phyloP scores from a whole-genome alignment of 2,113 vertebrate genomes.

The Colinus virginianus region DNA sequence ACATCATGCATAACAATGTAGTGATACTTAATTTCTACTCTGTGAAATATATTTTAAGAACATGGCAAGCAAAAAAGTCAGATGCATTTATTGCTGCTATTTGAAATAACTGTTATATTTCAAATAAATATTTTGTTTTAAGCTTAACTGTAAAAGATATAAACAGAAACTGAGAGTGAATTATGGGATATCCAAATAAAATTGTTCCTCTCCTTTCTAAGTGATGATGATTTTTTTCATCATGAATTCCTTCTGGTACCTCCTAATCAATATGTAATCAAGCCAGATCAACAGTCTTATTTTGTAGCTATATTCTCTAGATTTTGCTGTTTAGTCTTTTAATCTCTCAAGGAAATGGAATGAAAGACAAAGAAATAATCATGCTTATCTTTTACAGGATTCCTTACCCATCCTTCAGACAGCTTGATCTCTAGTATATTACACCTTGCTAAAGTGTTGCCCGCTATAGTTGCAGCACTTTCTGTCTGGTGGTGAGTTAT shows the following conservation, averaged over 20 bases:
- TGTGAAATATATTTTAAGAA: not conserved
- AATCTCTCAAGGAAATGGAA: not conserved
- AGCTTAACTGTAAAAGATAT: not conserved
- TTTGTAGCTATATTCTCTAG: not conserved
- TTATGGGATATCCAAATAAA: not conserved
- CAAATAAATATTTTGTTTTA: not conserved
- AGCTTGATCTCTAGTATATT: not conserved
- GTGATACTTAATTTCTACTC: slow-evolving; percentile 18
- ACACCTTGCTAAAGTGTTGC: not conserved
- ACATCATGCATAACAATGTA: slow-evolving; percentile 52
- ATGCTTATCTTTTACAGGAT: not conserved
- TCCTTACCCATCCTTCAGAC: not conserved
- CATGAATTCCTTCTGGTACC: not conserved
- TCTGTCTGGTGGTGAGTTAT: not conserved
- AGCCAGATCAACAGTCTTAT: not conserved
- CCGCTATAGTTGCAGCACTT: not conserved
- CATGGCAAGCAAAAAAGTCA: not conserved
- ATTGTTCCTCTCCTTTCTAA: not conserved
- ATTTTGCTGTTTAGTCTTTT: not conserved
- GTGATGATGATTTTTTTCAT: not conserved
- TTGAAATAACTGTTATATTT: not conserved
- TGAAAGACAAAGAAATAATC: accelerated
- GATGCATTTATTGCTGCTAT: not conserved
- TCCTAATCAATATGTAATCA: not conserved
- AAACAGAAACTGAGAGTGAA: slow-evolving; percentile 1